A percentile compares a stretch with the other conserved stretches of the same genome.
Conservation (phyloP, 2,113 vertebrate genomes). For the rat (Rattus norvegicus) region DNA sequence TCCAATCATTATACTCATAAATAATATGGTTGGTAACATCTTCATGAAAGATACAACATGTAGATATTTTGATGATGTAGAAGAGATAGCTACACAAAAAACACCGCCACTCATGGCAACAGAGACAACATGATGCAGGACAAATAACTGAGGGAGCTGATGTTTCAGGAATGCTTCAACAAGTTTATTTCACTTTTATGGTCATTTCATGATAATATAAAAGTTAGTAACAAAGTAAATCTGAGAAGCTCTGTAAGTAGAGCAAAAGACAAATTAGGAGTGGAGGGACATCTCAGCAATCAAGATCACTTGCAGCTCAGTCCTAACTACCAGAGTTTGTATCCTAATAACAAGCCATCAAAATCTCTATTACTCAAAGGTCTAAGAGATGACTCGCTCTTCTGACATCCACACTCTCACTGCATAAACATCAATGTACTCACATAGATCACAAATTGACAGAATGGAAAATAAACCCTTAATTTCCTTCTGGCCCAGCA, state of each 20-base stretch:
- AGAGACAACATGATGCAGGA: not conserved
- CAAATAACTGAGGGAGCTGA: not conserved
- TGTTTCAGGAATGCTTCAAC: not conserved
- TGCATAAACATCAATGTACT: no score
- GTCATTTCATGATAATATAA: not conserved
- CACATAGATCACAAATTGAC: not conserved
- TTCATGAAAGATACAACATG: not conserved
- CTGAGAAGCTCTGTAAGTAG: not conserved
- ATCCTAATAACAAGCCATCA: no score
- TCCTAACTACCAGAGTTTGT: not conserved
- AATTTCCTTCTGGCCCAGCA: not conserved
- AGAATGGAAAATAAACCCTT: not conserved
- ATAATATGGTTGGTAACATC: not conserved
- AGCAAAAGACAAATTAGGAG: not conserved
- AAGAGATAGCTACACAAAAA: not conserved
- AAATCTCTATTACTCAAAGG: not conserved
- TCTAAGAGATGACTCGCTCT: not conserved
- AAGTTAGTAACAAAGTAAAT: not conserved
- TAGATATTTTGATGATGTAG: not conserved
- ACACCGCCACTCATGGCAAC: not conserved
- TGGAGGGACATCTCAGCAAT: not conserved
- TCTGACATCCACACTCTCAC: not conserved
- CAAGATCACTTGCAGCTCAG: not conserved
- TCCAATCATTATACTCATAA: not conserved
- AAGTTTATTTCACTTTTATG: not conserved